Evolutionary conservation across 2,797 vertebrate genomes (phyloP), one percentile per base, ranked within the genome.

Genomic region (Catostomus latipinnis): DNA sequence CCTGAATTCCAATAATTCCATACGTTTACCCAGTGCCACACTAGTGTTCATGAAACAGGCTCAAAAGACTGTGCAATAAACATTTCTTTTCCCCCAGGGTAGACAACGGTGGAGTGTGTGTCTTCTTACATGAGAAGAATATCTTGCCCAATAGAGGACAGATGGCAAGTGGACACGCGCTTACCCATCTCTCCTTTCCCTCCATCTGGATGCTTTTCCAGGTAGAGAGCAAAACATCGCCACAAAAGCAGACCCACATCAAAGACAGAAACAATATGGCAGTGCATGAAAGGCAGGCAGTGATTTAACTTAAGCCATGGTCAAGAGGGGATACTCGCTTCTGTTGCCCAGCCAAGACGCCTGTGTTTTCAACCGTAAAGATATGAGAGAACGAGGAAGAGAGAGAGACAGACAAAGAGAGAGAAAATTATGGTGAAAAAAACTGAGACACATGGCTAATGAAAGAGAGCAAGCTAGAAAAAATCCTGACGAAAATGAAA

Each of bases 171-270:
- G 86, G 89, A 91, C 86, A 82, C 82, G 86, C 50, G 81, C 85
- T 86, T 63, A 72, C 66, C 84, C 79, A 69, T 78, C 68, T 67
- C 52, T 80, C 75, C 83, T 79, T 81, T 81, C 86, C 81, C 76
- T 91, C 91, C 89, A 92, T 92, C 91, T 92, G 91, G 90, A 87
- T 85, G 79, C 76, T 84, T 87, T 87, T 89, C 85, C 90, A 92
- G 91, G 92, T 91, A 87, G 86, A 84, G 70, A 70, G 82, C 78
- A 76, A 84, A 80, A 74, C 80, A 74, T 56, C 18, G 61, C 61
- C 78, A 72, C 81, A 85, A 88, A 78, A 88, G 85, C 80, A 75
- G 60, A 76, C 66, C 71, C 81, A 90, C 88, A 91, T 91, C 90
- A 92, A 91, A 90, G 90, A 84, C 85, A 78, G 71, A 82, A 81